A percentile compares a stretch with the other conserved stretches of the same genome.
Conservation (phyloP, 2,113 vertebrate genomes). For the Megaceryle torquata region DNA sequence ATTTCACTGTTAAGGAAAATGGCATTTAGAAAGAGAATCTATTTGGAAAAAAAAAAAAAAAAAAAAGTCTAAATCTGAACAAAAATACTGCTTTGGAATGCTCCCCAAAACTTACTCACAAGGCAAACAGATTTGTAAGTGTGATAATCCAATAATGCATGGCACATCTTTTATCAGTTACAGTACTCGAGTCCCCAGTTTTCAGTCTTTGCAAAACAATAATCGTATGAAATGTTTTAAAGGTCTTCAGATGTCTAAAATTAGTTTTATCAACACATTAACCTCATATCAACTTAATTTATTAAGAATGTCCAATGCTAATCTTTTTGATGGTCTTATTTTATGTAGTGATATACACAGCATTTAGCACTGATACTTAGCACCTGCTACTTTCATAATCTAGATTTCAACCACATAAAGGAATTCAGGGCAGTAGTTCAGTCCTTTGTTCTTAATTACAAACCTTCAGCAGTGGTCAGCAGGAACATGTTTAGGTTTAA, state of each 20-base stretch:
- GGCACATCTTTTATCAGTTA: constrained; percentile 81
- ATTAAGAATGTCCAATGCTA: constrained; percentile 84
- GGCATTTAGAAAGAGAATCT: constrained; percentile 76
- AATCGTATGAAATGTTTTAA: constrained; percentile 84
- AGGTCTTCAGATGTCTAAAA: constrained; percentile 83
- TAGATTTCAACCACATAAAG: constrained; percentile 83
- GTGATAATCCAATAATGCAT: constrained; percentile 80
- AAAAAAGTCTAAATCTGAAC: constrained; percentile 70
- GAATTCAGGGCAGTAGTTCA: constrained; percentile 80
- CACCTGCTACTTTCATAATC: constrained; percentile 83
- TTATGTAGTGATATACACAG: constrained; percentile 84
- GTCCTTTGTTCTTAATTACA: constrained; percentile 83
- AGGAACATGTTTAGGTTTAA: constrained; percentile 81
- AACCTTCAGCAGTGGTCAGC: constrained; percentile 80
- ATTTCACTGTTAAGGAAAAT: constrained; percentile 77
- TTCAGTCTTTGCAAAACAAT: constrained; percentile 82
- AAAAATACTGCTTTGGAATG: constrained; percentile 82
- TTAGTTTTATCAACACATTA: constrained; percentile 83
- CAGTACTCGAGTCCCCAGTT: constrained; percentile 80
- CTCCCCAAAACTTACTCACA: constrained; percentile 77
- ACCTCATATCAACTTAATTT: constrained; percentile 84
- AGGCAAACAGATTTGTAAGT: constrained; percentile 76
- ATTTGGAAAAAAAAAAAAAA: not conserved
- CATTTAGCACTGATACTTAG: constrained; percentile 86
- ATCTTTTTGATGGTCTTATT: constrained; percentile 79